Evolutionary conservation across 2,797 vertebrate genomes (phyloP).

Genomic region (Otus scops): DNA sequence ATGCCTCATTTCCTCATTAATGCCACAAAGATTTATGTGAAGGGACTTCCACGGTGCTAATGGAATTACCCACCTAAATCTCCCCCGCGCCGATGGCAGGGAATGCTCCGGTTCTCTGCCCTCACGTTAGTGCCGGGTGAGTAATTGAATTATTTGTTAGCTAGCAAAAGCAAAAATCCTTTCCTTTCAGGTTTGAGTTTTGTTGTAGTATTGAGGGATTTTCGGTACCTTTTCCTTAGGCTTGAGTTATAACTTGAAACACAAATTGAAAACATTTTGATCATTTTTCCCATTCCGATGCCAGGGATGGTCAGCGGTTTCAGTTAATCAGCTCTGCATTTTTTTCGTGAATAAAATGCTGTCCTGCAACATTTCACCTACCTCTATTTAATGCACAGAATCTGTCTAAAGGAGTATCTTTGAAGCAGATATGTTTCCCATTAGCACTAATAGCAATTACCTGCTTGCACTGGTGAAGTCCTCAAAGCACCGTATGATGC

Average conservation of each 20-base stretch:
- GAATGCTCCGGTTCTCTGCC: background rate
- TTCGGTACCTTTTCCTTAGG: background rate
- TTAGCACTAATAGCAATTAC: background rate
- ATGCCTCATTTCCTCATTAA: conserved; percentile 4
- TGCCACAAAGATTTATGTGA: conserved; percentile 4
- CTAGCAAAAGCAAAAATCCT: background rate
- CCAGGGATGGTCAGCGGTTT: background rate
- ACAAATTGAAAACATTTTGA: background rate
- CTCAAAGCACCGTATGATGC: background rate
- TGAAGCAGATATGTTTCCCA: conserved; percentile 16
- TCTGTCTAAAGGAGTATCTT: background rate
- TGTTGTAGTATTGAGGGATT: background rate
- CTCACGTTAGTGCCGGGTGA: background rate
- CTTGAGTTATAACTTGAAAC: background rate
- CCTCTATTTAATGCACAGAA: background rate
- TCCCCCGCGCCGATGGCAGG: background rate
- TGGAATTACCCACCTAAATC: conserved; percentile 57
- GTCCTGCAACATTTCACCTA: background rate
- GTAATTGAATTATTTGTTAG: conserved; percentile 3
- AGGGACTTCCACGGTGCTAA: conserved; percentile 50
- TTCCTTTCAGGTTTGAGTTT: background rate
- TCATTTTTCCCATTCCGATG: background rate
- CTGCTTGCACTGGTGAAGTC: background rate
- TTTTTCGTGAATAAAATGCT: background rate
- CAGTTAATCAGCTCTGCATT: background rate